Base-by-base conservation (phyloP, 2,113 vertebrate genomes). In the Gila orcuttii region DNA sequence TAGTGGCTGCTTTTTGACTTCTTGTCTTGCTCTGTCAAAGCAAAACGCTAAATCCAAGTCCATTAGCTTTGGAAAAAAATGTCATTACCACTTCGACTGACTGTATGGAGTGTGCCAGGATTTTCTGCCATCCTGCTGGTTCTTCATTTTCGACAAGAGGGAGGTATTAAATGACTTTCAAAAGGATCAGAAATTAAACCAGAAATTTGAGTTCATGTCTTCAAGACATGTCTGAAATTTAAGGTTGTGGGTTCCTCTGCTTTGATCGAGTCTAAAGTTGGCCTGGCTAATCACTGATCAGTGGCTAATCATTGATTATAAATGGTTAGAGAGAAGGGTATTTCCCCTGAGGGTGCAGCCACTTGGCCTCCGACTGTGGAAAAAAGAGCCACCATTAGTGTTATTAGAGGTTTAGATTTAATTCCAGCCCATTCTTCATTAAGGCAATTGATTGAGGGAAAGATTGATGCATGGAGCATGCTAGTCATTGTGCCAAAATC, bases 321-420 rank as follows among this genome's bases (percentile, higher is more conserved):
- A 84, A 87, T 60, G 74, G 57, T 55, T 84, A 76, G 81, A 73
- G 85, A 82, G 73, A 15, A 69, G 84, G 39, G 64, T 50, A 82
- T 86, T 88, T 85, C 84, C 85, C 89, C 59, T 7, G 85, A 42
- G 88, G 88, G 42, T 11, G 4, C 25, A 66, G 45, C 68, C 66
- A 62, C 47, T 78, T 83, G 85, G 73, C 87, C 57, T 85, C 83
- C 76, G 74, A 85, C 78, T 76, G 80, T 71, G 84, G 82, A 59
- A 59, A 57, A 52, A 55, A 28, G 60, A 55, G 83, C 75, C 69
- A 77, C 88, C 87, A 88, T 90, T 90, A 90, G 83, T 87, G 86
- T 87, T 89, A 89, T 88, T 89, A 89, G 90, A 84, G 85, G 83
- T 87, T 88, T 73, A 81, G 85, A 89, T 90, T 89, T 86, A 83